phyloP scores from a whole-genome alignment of 1,140 invertebrate species.

The Marisa cornuarietis region DNA sequence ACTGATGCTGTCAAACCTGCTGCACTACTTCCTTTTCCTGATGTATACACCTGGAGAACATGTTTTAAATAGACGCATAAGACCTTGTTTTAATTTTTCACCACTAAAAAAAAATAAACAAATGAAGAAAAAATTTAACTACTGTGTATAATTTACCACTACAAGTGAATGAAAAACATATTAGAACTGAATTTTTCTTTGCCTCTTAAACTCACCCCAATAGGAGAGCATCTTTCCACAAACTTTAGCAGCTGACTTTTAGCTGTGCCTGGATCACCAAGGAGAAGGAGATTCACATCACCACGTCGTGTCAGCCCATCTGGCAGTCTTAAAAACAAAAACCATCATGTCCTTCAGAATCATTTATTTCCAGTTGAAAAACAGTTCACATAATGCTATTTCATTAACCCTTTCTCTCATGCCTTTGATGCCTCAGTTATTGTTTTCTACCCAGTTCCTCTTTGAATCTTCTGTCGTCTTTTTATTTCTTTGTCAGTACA shows the following conservation, averaged over 20 bases:
- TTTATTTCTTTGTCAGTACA: no score
- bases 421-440: no score
- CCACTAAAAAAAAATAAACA: no score
- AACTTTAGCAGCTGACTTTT: constrained; percentile 99
- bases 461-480: no score
- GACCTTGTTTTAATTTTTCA: no score
- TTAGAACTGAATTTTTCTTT: no score
- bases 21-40: constrained; percentile 98
- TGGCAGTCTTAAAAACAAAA: constrained; percentile 75
- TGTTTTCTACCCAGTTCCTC: no score
- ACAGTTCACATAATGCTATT: background rate
- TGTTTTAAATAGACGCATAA: background rate
- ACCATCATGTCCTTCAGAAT: background rate
- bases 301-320: constrained; percentile 95
- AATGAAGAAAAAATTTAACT: no score
- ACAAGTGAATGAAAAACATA: no score
- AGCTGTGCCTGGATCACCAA: constrained; percentile 99
- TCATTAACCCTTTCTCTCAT: background rate
- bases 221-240: constrained; percentile 94
- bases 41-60: constrained; percentile 83
- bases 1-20: constrained; percentile 99
- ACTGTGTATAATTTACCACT: no score
- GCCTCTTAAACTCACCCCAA: constrained; percentile 72
- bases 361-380: constrained; percentile 62
- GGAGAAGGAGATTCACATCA: constrained; percentile 94